Conservation (phyloP, 2,797 vertebrate genomes). For the Eospalax fontanierii region DNA sequence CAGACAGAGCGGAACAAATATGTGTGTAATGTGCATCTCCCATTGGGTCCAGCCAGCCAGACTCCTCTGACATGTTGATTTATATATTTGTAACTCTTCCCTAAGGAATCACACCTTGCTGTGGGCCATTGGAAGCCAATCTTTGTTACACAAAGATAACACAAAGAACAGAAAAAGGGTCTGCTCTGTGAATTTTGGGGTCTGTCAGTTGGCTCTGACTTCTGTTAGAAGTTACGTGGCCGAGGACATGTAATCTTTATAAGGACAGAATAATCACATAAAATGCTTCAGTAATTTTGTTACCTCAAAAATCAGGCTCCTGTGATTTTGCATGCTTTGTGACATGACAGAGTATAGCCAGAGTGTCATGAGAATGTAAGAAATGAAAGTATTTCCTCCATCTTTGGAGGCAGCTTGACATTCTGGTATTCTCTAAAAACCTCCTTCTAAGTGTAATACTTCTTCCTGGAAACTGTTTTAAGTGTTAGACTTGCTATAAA, state of each 20-base stretch:
- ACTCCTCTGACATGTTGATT: conserved; percentile 89
- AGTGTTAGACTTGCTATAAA: conserved; percentile 77
- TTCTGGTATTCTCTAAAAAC: conserved; percentile 17
- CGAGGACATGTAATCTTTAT: conserved; percentile 76
- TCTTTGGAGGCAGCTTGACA: conserved; percentile 53
- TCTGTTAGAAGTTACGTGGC: neutral
- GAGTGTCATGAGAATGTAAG: neutral
- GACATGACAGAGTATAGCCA: neutral
- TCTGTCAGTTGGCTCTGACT: neutral
- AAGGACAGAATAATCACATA: conserved; percentile 24
- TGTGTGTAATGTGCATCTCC: conserved; percentile 70
- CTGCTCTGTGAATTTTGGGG: conserved; percentile 63
- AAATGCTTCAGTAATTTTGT: neutral
- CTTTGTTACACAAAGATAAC: conserved; percentile 27
- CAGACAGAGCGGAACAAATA: conserved; percentile 79
- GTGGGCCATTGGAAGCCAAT: conserved; percentile 86
- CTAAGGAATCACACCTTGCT: conserved; percentile 83
- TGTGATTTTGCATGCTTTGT: conserved; percentile 11
- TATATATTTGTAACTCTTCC: conserved; percentile 88
- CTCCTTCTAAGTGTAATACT: neutral
- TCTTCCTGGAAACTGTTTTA: conserved; percentile 65
- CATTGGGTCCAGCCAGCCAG: conserved; percentile 56
- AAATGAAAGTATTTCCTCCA: neutral
- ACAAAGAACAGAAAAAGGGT: conserved; percentile 63
- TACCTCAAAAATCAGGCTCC: neutral